Evolutionary conservation across 30 jellyfish, hydroid and myxozoan species (phyloP).

Genomic region (Phacellophora camtschatica): DNA sequence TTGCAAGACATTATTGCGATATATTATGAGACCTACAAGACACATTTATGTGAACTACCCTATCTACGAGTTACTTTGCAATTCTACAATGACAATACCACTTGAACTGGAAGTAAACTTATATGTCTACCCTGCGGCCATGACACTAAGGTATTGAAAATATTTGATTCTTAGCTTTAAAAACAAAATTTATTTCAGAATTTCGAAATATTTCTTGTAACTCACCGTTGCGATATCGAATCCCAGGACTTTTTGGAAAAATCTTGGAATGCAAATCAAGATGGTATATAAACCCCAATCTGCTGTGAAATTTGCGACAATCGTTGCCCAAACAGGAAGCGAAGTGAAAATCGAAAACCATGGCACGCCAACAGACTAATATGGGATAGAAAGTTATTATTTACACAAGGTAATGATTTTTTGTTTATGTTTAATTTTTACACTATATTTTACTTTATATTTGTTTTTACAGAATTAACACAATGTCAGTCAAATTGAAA

Average conservation of each 20-base stretch:
- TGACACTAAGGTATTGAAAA: too few species aligned
- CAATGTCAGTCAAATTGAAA: too few species aligned
- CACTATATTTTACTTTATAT: not conserved
- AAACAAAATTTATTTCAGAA: too few species aligned
- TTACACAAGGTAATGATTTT: not conserved
- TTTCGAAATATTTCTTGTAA: not conserved
- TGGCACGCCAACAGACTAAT: constrained; percentile 84
- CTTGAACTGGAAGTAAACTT: too few species aligned
- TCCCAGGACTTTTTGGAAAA: constrained; percentile 95
- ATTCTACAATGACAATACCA: too few species aligned
- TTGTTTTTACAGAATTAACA: not conserved
- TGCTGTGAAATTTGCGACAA: constrained; percentile 98
- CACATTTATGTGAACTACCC: too few species aligned
- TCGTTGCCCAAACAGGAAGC: constrained; percentile 99
- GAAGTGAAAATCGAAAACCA: constrained; percentile 91
- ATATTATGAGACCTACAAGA: too few species aligned
- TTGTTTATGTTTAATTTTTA: not conserved
- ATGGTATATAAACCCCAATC: constrained; percentile 99
- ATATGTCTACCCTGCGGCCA: too few species aligned
- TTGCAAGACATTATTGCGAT: too few species aligned
- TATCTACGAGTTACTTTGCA: too few species aligned
- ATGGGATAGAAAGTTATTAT: not conserved
- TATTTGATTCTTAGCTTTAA: too few species aligned
- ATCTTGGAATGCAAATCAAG: constrained; percentile 98
- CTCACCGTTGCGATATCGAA: constrained; percentile 99